Evolutionary conservation across 2,888 invertebrate genomes (phyloP), one percentile per base, ranked within the genome.

Genomic region (Seira ritae): DNA sequence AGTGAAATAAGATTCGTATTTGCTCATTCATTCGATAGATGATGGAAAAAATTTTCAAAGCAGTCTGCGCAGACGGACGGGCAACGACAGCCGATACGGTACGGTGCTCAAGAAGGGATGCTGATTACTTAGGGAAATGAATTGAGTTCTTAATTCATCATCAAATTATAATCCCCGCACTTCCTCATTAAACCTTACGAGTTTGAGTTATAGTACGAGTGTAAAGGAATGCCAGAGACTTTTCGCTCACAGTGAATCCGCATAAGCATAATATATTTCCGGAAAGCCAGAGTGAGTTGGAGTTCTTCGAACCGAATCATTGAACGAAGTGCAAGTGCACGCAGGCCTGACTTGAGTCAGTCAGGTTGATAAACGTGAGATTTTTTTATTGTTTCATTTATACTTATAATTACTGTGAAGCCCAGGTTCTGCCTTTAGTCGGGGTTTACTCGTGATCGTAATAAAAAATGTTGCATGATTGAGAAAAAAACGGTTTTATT

Each of bases 241-340:
- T 31, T 31, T 31, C 8, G n/a, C 8, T 31, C 8, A 31, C 31
- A 31, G 55, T 55, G 17, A 55, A 55, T 55, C 55, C 55, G 55
- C 12, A 55, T 55, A 3, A 55, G 55, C 31, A 31, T n/a, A n/a
- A n/a, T 42, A 12, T 55, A 55, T 55, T 55, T 55, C 55, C 55
- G 55, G 55, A 12, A 15, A 55, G 6, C 8, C 31, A 55, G 55
- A 31, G n/a, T n/a, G n/a, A n/a, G n/a, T n/a, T n/a, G 6, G 17
- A 55, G 55, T 55, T 55, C 55, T 55, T 55, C 55, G 55, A 55
- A 55, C 55, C 55, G 55, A 55, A 55, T n/a, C 55, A 55, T 3
- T 55, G 55, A 55, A 55, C 17, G 55, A 55, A 4, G 31, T 31
- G 31, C 31, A 31, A 31, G 31, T 31, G 31, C 31, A 31, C 8